phyloP scores from a whole-genome alignment of 2,888 invertebrate genomes.

The Acronicta aceris region DNA sequence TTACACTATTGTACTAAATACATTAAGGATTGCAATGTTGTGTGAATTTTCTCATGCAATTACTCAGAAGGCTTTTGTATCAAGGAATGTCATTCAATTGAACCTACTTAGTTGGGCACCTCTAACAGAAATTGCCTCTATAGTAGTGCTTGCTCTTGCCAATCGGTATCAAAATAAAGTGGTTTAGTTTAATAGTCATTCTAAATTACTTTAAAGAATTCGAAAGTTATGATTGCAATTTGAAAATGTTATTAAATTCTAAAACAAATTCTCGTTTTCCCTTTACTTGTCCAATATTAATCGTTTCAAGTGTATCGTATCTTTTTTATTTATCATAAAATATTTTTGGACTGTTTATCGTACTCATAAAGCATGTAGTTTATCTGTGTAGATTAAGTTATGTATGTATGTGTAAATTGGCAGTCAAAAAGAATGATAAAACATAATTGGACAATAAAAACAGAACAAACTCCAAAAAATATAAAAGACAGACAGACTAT shows the following conservation, averaged over 20 bases:
- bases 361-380: constrained; percentile 44
- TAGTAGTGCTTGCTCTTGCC: too few species aligned
- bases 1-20: background rate
- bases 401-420: constrained; percentile 34
- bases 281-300: too few species aligned
- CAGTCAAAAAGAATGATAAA: constrained; percentile 30
- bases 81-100: constrained; percentile 11
- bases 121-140: too few species aligned
- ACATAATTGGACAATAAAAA: constrained; percentile 23
- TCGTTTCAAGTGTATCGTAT: background rate
- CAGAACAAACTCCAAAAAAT: constrained; percentile 26
- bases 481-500: constrained; percentile 24
- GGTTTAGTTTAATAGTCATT: too few species aligned
- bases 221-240: too few species aligned
- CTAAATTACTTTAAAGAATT: too few species aligned
- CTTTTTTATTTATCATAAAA: constrained; percentile 4
- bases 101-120: background rate
- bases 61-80: constrained; percentile 15
- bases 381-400: constrained; percentile 35
- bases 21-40: constrained; percentile 8
- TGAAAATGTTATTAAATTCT: too few species aligned
- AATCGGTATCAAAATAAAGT: too few species aligned
- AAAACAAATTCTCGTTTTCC: too few species aligned
- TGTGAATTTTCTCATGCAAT: constrained; percentile 25
- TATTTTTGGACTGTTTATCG: constrained; percentile 47